Base-by-base conservation (phyloP, 2,797 vertebrate genomes). In the Arvicola amphibius region DNA sequence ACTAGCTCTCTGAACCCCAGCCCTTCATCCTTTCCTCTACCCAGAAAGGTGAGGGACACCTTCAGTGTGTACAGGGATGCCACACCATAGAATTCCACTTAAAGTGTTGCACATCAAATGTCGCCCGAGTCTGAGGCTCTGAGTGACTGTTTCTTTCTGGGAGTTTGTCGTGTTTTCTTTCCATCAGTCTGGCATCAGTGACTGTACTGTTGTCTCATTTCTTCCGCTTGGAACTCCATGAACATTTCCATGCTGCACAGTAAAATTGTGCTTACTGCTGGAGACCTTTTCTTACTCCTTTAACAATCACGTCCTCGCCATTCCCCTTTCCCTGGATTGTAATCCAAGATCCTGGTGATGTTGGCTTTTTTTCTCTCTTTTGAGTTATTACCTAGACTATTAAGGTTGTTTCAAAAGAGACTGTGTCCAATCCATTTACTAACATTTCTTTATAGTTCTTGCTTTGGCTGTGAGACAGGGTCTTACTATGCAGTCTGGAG, bases 171-270 rank as follows among this genome's bases (percentile, higher is more conserved):
- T 25, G 19, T 59, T 61, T 88, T 88, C 76, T 90, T 88, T 80
- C 69, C 51, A 53, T 79, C 61, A 77, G 51, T 14, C 51, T 21
- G 23, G 5, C 32, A 6, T 53, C n/a, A 1, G 2, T 19, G 74
- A 51, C 21, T 63, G 14, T 8, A 0, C 16, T 61, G 34, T 73
- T 43, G 76, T 53, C 34, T 89, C 61, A 25, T 53, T 16, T n/a
- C 40, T 61, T 94, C 78, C 91, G 29, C 78, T 73, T 71, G n/a
- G 93, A 94, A 81, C 34, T 12, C 56, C 46, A 56, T 69, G 63
- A 77, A 17, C 19, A 51, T 13, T 34, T 89, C 19, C 51, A 21
- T 7, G 85, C 27, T 81, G 61, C 59, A 81, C n/a, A 32, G 29
- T 74, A 16, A 73, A 48, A 23, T 80, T 59, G 48, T 53, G 63